Conservation (phyloP, 2,888 invertebrate genomes). For the Cantharis nigra region DNA sequence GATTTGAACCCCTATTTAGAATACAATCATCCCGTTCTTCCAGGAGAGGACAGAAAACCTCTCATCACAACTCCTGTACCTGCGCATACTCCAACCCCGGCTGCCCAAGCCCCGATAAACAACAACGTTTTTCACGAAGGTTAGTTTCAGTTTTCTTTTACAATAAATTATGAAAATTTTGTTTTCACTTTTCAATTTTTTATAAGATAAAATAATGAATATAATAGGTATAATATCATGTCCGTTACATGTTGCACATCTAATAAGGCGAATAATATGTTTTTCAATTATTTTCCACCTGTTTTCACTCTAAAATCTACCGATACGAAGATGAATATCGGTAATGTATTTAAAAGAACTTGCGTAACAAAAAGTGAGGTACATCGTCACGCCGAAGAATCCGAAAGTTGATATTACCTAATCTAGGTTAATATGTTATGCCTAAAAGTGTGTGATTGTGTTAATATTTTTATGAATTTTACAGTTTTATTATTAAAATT, state of each 20-base stretch:
- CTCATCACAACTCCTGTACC: conserved; percentile 55
- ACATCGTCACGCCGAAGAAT: conserved; percentile 41
- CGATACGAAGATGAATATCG: conserved; percentile 30
- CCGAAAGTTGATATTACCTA: conserved; percentile 39
- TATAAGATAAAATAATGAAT: neutral
- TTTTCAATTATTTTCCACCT: conserved; percentile 25
- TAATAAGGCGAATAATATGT: neutral
- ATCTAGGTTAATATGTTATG: conserved; percentile 38
- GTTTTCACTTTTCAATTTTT: neutral
- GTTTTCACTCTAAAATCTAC: conserved; percentile 7
- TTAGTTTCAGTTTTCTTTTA: conserved; percentile 49
- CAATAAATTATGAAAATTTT: neutral
- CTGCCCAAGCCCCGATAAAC: conserved; percentile 43
- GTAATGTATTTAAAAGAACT: conserved; percentile 29
- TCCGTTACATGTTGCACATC: neutral
- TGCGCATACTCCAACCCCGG: conserved; percentile 53
- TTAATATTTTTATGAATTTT: conserved; percentile 23
- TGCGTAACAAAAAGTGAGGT: conserved; percentile 38
- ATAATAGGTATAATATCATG: neutral
- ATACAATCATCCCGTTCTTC: conserved; percentile 54
- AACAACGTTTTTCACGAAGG: conserved; percentile 62
- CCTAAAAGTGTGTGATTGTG: conserved; percentile 31
- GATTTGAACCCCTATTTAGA: conserved; percentile 74
- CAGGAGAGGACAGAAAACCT: conserved; percentile 54
- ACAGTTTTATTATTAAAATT: conserved; percentile 20